Evolutionary conservation across 2,888 invertebrate genomes (phyloP).

Genomic region (Andrena minutula): DNA sequence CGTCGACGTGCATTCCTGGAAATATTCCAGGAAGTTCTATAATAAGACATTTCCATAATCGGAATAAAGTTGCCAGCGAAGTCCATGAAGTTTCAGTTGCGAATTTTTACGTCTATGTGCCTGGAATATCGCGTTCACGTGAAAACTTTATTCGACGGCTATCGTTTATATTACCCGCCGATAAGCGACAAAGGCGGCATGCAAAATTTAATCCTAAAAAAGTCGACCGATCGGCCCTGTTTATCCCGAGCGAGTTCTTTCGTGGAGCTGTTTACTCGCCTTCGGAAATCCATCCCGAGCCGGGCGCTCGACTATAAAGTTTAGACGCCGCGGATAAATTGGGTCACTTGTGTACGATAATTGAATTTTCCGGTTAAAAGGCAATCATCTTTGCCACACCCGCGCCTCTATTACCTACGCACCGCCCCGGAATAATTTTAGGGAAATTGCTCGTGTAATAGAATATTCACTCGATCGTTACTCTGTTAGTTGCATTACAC

Average conservation of each 20-base stretch:
- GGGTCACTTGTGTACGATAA: constrained; percentile 65
- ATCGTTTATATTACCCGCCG: constrained; percentile 18
- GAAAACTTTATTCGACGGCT: neutral
- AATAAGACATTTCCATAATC: constrained; percentile 58
- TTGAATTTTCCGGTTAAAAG: constrained; percentile 68
- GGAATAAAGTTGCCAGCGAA: constrained; percentile 35
- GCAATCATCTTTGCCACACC: constrained; percentile 67
- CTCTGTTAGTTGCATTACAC: constrained; percentile 53
- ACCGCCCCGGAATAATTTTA: constrained; percentile 58
- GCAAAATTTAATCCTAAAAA: neutral
- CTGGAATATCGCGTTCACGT: constrained; percentile 2
- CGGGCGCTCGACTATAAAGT: constrained; percentile 23
- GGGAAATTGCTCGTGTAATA: constrained; percentile 70
- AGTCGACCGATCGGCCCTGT: neutral
- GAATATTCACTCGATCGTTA: constrained; percentile 66
- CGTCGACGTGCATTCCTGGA: constrained; percentile 47
- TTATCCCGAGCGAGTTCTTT: constrained; percentile 3
- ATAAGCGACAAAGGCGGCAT: neutral
- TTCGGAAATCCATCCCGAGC: neutral
- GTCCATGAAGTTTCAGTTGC: constrained; percentile 13
- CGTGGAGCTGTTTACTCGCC: neutral
- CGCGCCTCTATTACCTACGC: constrained; percentile 50
- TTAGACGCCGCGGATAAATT: constrained; percentile 57
- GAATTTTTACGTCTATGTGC: constrained; percentile 7
- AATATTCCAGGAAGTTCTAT: constrained; percentile 50